These are phyloP conservation scores for Scolopax rusticola DNA, from an alignment of 2,797 vertebrate genomes.

Conservation along the genomic window DNA sequence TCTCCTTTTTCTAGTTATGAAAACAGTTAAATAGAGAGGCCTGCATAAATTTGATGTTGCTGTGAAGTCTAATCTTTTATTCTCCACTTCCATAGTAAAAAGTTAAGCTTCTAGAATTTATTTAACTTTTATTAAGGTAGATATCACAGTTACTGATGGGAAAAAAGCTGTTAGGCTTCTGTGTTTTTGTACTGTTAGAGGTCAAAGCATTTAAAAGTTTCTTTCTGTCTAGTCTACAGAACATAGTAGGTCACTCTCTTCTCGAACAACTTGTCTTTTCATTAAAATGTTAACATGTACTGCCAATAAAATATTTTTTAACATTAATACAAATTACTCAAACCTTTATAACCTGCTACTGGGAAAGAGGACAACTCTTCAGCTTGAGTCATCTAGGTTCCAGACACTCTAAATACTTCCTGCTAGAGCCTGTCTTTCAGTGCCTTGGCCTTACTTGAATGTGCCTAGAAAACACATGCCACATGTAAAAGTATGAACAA, in stretches of 20 bases:
- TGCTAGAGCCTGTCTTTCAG: background rate
- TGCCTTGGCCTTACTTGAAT: background rate
- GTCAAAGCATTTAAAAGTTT: background rate
- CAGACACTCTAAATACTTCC: background rate
- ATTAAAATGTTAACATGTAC: background rate
- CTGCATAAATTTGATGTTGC: background rate
- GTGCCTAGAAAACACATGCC: background rate
- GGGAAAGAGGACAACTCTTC: background rate
- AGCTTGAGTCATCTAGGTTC: conserved; percentile 11
- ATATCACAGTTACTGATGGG: background rate
- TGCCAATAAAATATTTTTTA: background rate
- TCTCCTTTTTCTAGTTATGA: background rate
- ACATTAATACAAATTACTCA: background rate
- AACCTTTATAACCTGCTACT: background rate
- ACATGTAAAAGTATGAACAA: background rate
- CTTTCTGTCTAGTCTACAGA: background rate
- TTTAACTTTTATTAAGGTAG: background rate
- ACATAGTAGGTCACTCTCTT: background rate
- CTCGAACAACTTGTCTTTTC: background rate
- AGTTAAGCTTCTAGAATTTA: background rate
- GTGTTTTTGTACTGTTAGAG: background rate
- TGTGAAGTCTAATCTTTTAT: background rate
- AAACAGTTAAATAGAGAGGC: background rate
- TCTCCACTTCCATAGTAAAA: background rate
- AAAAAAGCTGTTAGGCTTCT: background rate